A percentile compares a stretch with the other conserved stretches of the same genome.
Conservation (phyloP, 2,113 vertebrate species). For the Clarias magur region DNA sequence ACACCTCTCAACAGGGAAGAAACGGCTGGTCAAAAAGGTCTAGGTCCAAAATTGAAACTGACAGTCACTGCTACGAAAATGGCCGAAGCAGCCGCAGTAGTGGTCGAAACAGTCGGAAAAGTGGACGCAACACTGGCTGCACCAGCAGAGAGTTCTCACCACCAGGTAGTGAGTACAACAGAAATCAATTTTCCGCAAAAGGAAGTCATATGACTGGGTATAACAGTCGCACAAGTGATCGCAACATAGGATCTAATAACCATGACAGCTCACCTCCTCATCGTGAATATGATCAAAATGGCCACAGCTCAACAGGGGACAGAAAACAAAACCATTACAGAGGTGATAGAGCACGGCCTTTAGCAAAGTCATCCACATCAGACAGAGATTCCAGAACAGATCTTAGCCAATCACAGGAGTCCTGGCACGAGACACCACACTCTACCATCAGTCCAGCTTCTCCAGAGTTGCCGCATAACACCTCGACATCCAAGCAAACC, state of each 20-base stretch:
- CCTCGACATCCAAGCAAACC: constrained; percentile 54
- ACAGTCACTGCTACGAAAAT: constrained; percentile 29
- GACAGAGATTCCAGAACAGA: constrained; percentile 37
- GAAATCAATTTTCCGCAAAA: constrained; percentile 50
- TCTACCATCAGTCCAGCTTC: constrained; percentile 60
- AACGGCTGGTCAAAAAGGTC: constrained; percentile 37
- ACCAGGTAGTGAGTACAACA: constrained; percentile 53
- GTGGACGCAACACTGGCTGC: constrained; percentile 42
- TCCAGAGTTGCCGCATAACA: constrained; percentile 51
- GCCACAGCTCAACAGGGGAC: not conserved
- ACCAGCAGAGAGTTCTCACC: constrained; percentile 68
- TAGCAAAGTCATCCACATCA: constrained; percentile 11
- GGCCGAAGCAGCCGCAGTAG: constrained; percentile 12
- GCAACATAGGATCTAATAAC: constrained; percentile 51
- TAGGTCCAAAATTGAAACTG: constrained; percentile 39
- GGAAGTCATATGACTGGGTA: constrained; percentile 52
- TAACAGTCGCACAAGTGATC: constrained; percentile 30
- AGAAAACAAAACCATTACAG: constrained; percentile 22
- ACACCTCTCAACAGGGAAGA: constrained; percentile 49
- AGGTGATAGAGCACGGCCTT: constrained; percentile 14
- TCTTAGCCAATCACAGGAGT: constrained; percentile 59
- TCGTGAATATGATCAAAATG: constrained; percentile 29
- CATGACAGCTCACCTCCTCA: constrained; percentile 28
- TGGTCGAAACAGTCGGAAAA: constrained; percentile 39
- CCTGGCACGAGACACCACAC: constrained; percentile 64